These are phyloP conservation scores for Chrysemys picta DNA, from an alignment of 2,113 vertebrate genomes.

Conservation along the genomic window DNA sequence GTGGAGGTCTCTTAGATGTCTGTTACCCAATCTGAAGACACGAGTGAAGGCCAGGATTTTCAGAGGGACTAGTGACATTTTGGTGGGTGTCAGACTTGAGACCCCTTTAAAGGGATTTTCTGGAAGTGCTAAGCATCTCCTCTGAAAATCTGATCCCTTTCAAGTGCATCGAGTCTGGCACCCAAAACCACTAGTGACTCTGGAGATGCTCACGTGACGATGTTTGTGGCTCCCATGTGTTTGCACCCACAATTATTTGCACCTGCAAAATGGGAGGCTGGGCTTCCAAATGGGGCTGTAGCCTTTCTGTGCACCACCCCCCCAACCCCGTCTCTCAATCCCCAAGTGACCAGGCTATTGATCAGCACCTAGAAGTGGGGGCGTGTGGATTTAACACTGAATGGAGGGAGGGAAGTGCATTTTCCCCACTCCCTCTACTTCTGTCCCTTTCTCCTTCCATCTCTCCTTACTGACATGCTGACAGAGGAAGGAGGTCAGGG, in stretches of 20 bases:
- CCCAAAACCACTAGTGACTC: background rate
- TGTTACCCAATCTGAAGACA: background rate
- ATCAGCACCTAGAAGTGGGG: background rate
- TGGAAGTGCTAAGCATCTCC: background rate
- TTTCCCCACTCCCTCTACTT: background rate
- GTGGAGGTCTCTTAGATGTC: background rate
- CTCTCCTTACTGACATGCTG: background rate
- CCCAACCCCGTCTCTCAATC: background rate
- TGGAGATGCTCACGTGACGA: background rate
- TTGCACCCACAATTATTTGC: background rate
- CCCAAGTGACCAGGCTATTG: fast-evolving
- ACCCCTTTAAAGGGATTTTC: background rate
- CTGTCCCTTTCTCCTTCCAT: background rate
- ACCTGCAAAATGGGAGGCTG: background rate
- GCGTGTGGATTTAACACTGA: background rate
- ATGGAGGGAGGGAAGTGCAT: background rate
- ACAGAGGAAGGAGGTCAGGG: background rate
- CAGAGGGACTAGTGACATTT: background rate
- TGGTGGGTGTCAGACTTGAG: too few species aligned
- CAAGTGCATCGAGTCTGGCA: background rate
- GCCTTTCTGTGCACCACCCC: background rate
- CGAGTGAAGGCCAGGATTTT: background rate
- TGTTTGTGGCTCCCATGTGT: background rate
- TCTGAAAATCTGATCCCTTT: background rate
- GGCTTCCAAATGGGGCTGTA: background rate